Evolutionary conservation across 2,113 vertebrate genomes (phyloP), one percentile per base, ranked within the genome.

Genomic region (Gobio gobio): DNA sequence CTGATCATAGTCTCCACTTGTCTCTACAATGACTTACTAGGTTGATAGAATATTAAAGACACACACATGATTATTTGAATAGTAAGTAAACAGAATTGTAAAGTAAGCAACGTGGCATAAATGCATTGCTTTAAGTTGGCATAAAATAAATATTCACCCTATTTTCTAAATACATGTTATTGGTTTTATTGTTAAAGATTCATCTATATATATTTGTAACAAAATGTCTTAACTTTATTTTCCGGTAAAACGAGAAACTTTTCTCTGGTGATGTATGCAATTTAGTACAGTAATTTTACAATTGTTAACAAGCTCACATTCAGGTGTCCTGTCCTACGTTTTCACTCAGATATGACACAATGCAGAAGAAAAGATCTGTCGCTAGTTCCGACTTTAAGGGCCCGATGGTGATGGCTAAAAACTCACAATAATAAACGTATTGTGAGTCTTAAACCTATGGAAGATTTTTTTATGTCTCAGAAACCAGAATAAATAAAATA

Each of bases 1-100:
- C 58, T 58, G 66, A 68, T 83, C 47, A 47, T 18, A 49, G 68
- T 61, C 78, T 78, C 43, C 51, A 16, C 22, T 63, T 26, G 59
- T 10, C n/a, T 26, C 59, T 63, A 12, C 3, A 26, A 7, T 24
- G 40, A 47, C 40, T 72, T 72, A 10, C 36, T 45, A 3, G 9
- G 10, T 22, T 66, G 26, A 7, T 66, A 36, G 33, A 68, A 20
- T 68, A 68, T 10, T 68, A 20, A 7, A 68, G 16, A 3, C 8
- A 68, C 16, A 9, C 4, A 20, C 61, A 14, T 29, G 29, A 29
- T 63, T 63, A 63, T 61, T 63, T 63, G 59, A 26, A 4, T 26
- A 63, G 59, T 26, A 14, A 63, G 40, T 40, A 40, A 40, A 40
- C 6, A 40, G 7, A 40, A 40, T 40, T 40, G 40, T 6, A 7